Conservation (phyloP, 2,113 vertebrate genomes). For the Pseudorasbora parva region DNA sequence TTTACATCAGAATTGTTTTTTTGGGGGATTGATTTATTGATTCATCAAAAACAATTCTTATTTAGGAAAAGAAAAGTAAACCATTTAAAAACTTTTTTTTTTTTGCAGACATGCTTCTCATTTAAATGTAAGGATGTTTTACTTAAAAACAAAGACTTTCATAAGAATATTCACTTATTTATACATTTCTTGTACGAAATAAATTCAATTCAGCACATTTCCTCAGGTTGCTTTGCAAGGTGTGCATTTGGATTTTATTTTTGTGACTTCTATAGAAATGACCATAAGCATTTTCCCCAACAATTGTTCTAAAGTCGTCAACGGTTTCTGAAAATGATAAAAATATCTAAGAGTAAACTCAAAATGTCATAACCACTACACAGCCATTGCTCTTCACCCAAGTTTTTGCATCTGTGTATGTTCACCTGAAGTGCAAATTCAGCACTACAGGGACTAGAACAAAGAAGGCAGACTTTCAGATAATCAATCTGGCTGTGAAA, state of each 20-base stretch:
- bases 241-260: not conserved
- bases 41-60: no score
- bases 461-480: constrained; percentile 31
- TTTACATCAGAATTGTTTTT: not conserved
- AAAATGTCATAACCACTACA: constrained; percentile 23
- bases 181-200: not conserved
- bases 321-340: not conserved
- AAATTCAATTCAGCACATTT: not conserved
- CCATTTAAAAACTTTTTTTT: not conserved
- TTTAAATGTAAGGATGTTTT: not conserved
- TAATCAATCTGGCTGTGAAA: constrained; percentile 43
- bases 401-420: constrained; percentile 27
- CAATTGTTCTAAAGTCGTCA: constrained; percentile 14
- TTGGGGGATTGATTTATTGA: not conserved
- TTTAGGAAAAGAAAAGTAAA: not conserved
- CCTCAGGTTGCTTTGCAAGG: not conserved
- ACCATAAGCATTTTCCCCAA: not conserved
- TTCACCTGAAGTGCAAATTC: constrained; percentile 42
- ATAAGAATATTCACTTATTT: not conserved
- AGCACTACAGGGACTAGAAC: constrained; percentile 35
- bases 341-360: constrained; percentile 25
- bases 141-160: not conserved
- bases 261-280: not conserved
- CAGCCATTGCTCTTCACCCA: constrained; percentile 9
- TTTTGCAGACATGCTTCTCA: not conserved